Conservation (phyloP, 2,888 invertebrate species). For the Pteria penguin region DNA sequence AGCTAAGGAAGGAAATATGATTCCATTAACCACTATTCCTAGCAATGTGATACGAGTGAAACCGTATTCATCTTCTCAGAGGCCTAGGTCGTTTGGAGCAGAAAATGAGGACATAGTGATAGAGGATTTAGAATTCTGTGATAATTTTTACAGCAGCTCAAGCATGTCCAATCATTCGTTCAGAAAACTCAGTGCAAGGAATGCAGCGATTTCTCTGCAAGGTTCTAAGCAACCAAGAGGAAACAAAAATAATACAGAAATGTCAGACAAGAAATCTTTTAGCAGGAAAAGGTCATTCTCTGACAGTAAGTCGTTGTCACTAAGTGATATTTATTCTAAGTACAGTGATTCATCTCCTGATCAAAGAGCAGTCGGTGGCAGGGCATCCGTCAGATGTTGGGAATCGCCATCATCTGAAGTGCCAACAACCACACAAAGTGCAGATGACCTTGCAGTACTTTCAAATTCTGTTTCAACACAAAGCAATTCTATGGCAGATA, state of each 20-base stretch:
- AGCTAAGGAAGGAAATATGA: not conserved
- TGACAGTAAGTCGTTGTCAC: not conserved
- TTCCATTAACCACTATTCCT: not conserved
- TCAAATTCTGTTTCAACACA: not conserved
- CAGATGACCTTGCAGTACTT: not conserved
- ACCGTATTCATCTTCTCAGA: conserved; percentile 29
- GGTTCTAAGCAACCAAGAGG: not conserved
- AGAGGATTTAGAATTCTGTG: conserved; percentile 56
- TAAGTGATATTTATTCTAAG: not conserved
- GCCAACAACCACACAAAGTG: not conserved
- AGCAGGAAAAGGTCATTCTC: too few relatives aligned
- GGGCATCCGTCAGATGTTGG: not conserved
- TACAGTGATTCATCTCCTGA: not conserved
- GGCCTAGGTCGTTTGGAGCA: conserved; percentile 3
- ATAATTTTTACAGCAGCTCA: conserved; percentile 30
- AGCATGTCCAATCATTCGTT: not conserved
- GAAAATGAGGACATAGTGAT: conserved; percentile 51
- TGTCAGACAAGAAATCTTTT: too few relatives aligned
- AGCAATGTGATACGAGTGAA: conserved; percentile 21
- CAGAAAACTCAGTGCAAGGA: not conserved
- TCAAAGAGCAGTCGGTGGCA: not conserved
- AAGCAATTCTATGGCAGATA: not conserved
- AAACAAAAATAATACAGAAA: too few relatives aligned
- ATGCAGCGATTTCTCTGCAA: not conserved
- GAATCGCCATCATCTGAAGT: not conserved